Base-by-base conservation (phyloP, 2,113 vertebrate genomes). In the Ophthalmolycus amberensis region DNA sequence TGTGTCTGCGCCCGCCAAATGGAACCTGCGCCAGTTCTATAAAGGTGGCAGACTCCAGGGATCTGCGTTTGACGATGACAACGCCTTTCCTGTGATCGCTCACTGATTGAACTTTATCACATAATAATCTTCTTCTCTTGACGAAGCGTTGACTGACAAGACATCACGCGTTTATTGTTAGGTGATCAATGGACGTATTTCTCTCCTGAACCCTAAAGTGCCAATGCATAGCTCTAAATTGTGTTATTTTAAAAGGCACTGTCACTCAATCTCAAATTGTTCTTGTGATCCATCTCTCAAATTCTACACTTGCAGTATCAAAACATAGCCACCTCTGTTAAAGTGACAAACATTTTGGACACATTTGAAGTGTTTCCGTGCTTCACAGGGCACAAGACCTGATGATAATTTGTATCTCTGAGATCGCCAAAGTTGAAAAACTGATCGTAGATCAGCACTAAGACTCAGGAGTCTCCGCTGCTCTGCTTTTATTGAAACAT, bases 1-100 rank as follows among this genome's bases (percentile, higher is more conserved):
- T 16, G 77, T 99, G 71, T 89, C 83, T 6, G 84, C 92, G 1
- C 97, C 97, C 1, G 22, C 1, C 32, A 62, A 54, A 12, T n/a
- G 46, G 1, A 77, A 56, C 73, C 9, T 42, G 27, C 74, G 34
- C 3, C 83, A 71, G 2, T 81, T 86, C 48, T 75, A 29, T 5
- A 80, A 27, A n/a, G 63, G 37, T 0, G 59, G 52, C 9, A 75
- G 54, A 46, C 52, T 44, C 12, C 76, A 1, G 5, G 75, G 77
- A 11, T 27, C 32, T 0, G 62, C 46, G 32, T 52, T 65, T 11
- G 25, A 71, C 15, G 16, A 69, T 11, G 34, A 52, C 3, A 54
- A 92, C 8, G 20, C 2, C 29, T 4, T 87, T 42, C 90, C 76
- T 94, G 50, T 94, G 79, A 90, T 0, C 0, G 0, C 20, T 44